phyloP scores from a whole-genome alignment of 2,888 invertebrate genomes.

The Acronicta leporina region DNA sequence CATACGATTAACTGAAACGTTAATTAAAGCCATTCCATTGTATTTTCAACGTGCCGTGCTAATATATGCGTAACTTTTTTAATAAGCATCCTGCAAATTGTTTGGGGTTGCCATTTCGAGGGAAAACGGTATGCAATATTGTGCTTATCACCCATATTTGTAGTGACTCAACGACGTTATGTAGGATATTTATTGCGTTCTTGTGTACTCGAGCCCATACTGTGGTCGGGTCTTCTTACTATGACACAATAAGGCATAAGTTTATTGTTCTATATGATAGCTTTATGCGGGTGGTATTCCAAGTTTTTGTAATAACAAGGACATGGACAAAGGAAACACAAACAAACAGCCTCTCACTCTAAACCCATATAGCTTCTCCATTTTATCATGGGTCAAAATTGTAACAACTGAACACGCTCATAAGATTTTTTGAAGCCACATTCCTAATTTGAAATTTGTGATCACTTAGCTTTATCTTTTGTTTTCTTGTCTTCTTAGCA shows the following conservation, averaged over 20 bases:
- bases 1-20: background rate
- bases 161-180: slow-evolving; percentile 27
- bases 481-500: no score
- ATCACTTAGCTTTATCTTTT: no score
- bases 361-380: no score
- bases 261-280: slow-evolving; percentile 23
- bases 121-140: slow-evolving; percentile 36
- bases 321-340: no score
- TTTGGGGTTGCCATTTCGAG: slow-evolving; percentile 35
- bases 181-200: slow-evolving; percentile 49
- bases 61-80: slow-evolving; percentile 32
- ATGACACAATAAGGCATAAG: slow-evolving; percentile 19
- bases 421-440: no score
- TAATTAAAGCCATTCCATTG: background rate
- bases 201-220: slow-evolving; percentile 31
- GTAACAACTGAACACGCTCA: no score
- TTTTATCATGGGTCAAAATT: no score
- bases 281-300: background rate
- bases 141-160: slow-evolving; percentile 39
- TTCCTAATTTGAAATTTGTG: no score
- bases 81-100: slow-evolving; percentile 35
- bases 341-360: background rate
- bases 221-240: slow-evolving; percentile 29
- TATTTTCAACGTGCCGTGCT: slow-evolving; percentile 5
- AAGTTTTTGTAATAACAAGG: background rate